Evolutionary conservation across 1,140 invertebrate species (phyloP).

Genomic region (Paraescarpia echinospica): DNA sequence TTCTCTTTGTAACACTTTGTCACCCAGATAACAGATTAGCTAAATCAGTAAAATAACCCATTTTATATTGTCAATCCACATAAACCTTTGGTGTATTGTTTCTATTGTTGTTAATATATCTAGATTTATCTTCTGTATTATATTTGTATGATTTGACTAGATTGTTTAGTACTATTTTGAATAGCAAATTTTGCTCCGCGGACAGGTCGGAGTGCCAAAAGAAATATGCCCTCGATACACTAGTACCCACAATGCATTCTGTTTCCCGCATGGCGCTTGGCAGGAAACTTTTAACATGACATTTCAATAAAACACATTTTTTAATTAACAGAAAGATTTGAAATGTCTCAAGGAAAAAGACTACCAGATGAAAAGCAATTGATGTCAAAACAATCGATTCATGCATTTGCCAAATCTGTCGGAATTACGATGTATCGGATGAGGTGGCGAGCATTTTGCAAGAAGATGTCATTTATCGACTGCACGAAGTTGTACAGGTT

Average conservation of each 20-base stretch:
- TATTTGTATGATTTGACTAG: background rate
- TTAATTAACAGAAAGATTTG: background rate
- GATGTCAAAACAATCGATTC: slow-evolving; percentile 52
- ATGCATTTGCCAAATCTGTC: slow-evolving; percentile 46
- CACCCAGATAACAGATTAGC: no score
- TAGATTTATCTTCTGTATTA: no score
- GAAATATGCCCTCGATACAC: background rate
- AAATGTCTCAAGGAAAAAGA: background rate
- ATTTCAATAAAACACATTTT: background rate
- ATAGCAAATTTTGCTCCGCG: no score
- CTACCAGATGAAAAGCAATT: slow-evolving; percentile 35
- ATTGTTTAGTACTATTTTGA: background rate
- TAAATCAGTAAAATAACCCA: no score
- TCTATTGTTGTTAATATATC: no score
- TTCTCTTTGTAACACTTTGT: no score
- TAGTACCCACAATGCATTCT: background rate
- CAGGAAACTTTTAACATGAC: background rate
- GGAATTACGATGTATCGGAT: slow-evolving; percentile 47
- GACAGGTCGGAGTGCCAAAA: no score
- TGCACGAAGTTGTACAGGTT: slow-evolving; percentile 53
- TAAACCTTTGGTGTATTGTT: no score
- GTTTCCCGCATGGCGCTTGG: background rate
- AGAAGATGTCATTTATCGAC: slow-evolving; percentile 57
- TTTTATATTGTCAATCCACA: no score
- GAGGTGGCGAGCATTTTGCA: slow-evolving; percentile 47